phyloP scores from a whole-genome alignment of 30 jellyfish, hydroid and myxozoan genomes.

The Aurelia sp. region DNA sequence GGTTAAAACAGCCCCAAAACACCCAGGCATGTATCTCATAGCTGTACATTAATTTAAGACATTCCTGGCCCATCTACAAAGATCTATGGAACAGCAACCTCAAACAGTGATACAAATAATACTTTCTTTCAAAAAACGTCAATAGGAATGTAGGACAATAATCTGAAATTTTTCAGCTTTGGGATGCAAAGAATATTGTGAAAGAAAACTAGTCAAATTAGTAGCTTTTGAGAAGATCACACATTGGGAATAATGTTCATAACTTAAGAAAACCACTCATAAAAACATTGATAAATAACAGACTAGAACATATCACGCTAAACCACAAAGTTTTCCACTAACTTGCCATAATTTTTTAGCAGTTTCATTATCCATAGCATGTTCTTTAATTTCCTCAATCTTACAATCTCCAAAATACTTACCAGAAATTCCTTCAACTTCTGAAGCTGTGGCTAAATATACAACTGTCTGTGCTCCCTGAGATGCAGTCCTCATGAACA shows the following conservation, averaged over 20 bases:
- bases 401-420: constrained; percentile 85
- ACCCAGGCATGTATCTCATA: too few relatives aligned
- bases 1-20: too few relatives aligned
- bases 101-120: too few relatives aligned
- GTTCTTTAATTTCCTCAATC: constrained; percentile 53
- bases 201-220: too few relatives aligned
- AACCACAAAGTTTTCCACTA: constrained; percentile 72
- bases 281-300: background rate
- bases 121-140: too few relatives aligned
- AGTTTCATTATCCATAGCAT: constrained; percentile 68
- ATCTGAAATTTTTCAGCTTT: too few relatives aligned
- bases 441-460: constrained; percentile 74
- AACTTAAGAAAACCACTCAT: background rate
- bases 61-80: too few relatives aligned
- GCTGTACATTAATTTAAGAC: too few relatives aligned
- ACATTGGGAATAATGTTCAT: background rate
- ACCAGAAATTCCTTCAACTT: constrained; percentile 71
- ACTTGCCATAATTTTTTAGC: constrained; percentile 80
- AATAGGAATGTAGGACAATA: too few relatives aligned
- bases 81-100: too few relatives aligned
- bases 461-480: constrained; percentile 93
- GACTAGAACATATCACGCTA: background rate
- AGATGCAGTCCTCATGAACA: constrained; percentile 73
- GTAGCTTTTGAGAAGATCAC: background rate
- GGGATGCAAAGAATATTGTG: too few relatives aligned